Evolutionary conservation across 2,113 vertebrate species (phyloP).

Genomic region (Halichoerus grypus): DNA sequence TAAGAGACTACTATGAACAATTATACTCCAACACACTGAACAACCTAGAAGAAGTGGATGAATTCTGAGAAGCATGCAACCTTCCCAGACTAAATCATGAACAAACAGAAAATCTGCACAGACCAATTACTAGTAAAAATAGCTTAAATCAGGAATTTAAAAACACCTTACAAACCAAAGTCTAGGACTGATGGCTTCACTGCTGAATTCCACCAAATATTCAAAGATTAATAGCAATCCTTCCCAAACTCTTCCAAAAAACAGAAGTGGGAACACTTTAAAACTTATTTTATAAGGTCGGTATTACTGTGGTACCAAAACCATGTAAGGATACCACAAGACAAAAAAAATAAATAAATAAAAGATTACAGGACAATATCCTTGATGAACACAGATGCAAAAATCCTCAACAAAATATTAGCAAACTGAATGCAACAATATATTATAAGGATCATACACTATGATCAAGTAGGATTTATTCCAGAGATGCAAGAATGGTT

Average conservation of each 20-base stretch:
- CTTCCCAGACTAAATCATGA: neutral
- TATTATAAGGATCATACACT: neutral
- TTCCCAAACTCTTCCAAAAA: neutral
- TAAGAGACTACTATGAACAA: neutral
- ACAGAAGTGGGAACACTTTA: neutral
- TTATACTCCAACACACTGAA: neutral
- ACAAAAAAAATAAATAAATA: neutral
- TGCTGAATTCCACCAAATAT: neutral
- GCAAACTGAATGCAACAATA: neutral
- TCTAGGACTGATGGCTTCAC: neutral
- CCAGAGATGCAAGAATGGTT: neutral
- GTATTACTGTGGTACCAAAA: neutral
- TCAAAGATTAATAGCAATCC: neutral
- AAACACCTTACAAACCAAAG: neutral
- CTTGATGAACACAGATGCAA: neutral
- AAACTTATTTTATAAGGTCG: neutral
- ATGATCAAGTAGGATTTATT: neutral
- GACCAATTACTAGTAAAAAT: neutral
- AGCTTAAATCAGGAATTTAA: neutral
- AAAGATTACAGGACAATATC: neutral
- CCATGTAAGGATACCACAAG: neutral
- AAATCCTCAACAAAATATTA: neutral
- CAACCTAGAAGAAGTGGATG: neutral
- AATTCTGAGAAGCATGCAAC: neutral
- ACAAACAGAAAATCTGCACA: neutral